phyloP scores from a whole-genome alignment of 92 coral and sea anemone species.

The Montipora capitata region DNA sequence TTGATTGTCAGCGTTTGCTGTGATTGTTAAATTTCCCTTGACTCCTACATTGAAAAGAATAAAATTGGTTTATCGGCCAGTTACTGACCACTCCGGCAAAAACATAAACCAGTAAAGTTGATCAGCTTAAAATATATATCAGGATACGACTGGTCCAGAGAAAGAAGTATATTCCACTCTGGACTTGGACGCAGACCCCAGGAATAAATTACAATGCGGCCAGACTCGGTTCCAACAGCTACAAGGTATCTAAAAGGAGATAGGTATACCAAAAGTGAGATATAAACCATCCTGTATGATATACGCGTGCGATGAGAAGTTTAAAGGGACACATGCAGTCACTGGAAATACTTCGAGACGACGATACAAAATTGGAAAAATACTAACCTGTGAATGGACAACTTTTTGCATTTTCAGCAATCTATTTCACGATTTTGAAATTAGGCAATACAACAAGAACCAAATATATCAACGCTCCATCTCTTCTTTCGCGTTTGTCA shows the following conservation, averaged over 20 bases:
- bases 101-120: not conserved
- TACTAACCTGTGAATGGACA: too few relatives aligned
- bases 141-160: constrained; percentile 86
- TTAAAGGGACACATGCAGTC: too few relatives aligned
- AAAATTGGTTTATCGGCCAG: not conserved
- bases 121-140: not conserved
- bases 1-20: too few relatives aligned
- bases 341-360: too few relatives aligned
- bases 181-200: constrained; percentile 62
- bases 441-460: too few relatives aligned
- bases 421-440: too few relatives aligned
- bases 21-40: too few relatives aligned
- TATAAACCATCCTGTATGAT: not conserved
- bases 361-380: too few relatives aligned
- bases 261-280: not conserved
- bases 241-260: constrained; percentile 73
- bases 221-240: constrained; percentile 93
- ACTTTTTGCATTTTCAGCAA: too few relatives aligned
- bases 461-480: too few relatives aligned
- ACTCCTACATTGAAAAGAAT: not conserved
- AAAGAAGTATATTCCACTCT: constrained; percentile 73
- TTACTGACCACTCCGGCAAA: not conserved
- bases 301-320: too few relatives aligned
- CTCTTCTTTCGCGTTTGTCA: too few relatives aligned
- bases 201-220: constrained; percentile 83